phyloP scores from a whole-genome alignment of 2,888 invertebrate genomes.

The Lasioglossum zephyrum region DNA sequence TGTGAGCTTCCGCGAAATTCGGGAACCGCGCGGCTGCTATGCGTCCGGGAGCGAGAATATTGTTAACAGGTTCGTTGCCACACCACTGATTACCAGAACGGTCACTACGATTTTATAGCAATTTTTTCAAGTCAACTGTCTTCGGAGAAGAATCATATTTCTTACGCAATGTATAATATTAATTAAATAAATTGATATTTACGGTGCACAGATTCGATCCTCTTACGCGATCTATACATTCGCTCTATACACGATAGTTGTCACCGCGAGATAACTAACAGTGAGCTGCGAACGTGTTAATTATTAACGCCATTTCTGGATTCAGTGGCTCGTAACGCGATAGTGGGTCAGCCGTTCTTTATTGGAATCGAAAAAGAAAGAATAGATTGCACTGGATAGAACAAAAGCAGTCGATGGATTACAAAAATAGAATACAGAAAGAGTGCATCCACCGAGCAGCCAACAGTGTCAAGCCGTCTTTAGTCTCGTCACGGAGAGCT shows the following conservation, averaged over 20 bases:
- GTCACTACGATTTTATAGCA: not conserved
- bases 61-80: not conserved
- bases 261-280: not conserved
- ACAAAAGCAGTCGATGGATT: not conserved
- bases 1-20: not conserved
- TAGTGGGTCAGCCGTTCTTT: not conserved
- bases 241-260: too few relatives aligned
- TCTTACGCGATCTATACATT: too few relatives aligned
- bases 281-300: not conserved
- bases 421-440: not conserved
- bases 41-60: not conserved
- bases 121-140: not conserved
- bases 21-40: not conserved
- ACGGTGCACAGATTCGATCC: too few relatives aligned
- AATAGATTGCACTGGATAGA: not conserved
- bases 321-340: conserved; percentile 3
- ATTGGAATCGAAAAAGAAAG: not conserved
- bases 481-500: not conserved
- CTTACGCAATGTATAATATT: too few relatives aligned
- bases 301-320: not conserved
- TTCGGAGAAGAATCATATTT: not conserved
- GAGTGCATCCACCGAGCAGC: not conserved
- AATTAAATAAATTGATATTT: too few relatives aligned
- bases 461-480: not conserved
- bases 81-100: not conserved